Base-by-base conservation (phyloP, 2,888 invertebrate genomes). In the Dicyrtoma fusca region DNA sequence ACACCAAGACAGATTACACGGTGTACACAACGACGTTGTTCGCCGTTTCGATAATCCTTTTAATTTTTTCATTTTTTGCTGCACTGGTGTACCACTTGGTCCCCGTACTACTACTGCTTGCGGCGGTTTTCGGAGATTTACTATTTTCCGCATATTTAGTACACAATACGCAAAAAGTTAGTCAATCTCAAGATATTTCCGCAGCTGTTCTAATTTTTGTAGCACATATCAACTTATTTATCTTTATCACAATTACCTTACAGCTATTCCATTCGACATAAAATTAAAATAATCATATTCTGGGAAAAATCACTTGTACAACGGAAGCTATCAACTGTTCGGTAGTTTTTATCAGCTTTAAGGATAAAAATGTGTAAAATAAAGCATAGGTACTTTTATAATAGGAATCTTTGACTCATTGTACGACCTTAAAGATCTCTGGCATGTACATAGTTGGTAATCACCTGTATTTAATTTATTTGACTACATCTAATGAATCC, bases 151-250 rank as follows among this genome's bases (percentile, higher is more conserved):
- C 57, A 11, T 55, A 68, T 21, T 57, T 68, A 13, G 44, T 68
- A 14, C 68, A 68, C 23, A 68, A 53, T 53, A 68, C 68, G 1
- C 45, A 55, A 23, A 68, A 44, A 13, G 68, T 68, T 8, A 42
- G 19, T 3, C 21, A 68, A 11, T 44, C 44, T 5, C 42, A 68
- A 14, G 68, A 68, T n/a, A 42, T 68, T 19, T 68, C 68, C 10
- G 17, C 57, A 2, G 53, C 68, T n/a, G 55, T 68, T 1, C 21
- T 68, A 11, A 68, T 68, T 34, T 68, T 68, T 44, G 57, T 68
- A 8, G 55, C 55, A 10, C 23, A 55, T 44, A 42, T 68, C 21
- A 68, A 68, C n/a, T 23, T 68, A 4, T 68, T 68, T n/a, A 19
- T 68, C 1, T 68, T 68, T 17, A 45, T 68, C 8, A 44, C 68